phyloP scores from a whole-genome alignment of 2,797 vertebrate genomes.

The Botia almorhae region DNA sequence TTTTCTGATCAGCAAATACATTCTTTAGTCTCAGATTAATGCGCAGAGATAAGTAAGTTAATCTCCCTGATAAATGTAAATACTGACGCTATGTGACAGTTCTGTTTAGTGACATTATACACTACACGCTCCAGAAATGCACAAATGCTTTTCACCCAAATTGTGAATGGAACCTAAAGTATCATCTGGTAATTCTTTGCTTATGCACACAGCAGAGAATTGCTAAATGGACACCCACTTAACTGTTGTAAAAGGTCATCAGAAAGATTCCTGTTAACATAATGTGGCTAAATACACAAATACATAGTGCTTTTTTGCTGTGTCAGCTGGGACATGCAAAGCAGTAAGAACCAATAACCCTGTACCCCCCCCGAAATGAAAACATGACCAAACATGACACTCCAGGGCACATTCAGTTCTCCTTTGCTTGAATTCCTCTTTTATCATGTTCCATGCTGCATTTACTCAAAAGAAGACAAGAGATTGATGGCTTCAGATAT shows the following conservation, averaged over 20 bases:
- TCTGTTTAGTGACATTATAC: no score
- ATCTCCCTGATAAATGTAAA: neutral
- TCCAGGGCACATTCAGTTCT: slow-evolving; percentile 42
- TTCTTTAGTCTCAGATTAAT: no score
- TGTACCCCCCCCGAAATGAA: slow-evolving; percentile 41
- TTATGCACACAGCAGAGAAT: slow-evolving; percentile 13
- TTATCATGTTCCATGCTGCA: slow-evolving; percentile 22
- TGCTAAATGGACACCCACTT: slow-evolving; percentile 30
- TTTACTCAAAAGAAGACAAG: neutral
- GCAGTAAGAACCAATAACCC: slow-evolving; percentile 35
- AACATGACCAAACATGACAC: slow-evolving; percentile 45
- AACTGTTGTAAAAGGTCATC: slow-evolving; percentile 35
- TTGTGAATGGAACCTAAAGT: neutral
- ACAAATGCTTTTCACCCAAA: neutral
- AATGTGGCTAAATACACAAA: slow-evolving; percentile 60
- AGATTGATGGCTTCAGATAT: slow-evolving; percentile 30
- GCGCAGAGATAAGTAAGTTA: no score
- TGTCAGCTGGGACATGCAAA: slow-evolving; percentile 61
- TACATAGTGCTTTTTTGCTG: slow-evolving; percentile 55
- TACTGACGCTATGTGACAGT: neutral
- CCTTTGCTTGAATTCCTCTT: slow-evolving; percentile 48
- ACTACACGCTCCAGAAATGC: no score
- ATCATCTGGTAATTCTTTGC: neutral
- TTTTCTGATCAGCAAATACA: no score
- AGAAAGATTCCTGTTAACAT: slow-evolving; percentile 52